Conservation (phyloP, 2,797 vertebrate species). For the Lithobates pipiens region DNA sequence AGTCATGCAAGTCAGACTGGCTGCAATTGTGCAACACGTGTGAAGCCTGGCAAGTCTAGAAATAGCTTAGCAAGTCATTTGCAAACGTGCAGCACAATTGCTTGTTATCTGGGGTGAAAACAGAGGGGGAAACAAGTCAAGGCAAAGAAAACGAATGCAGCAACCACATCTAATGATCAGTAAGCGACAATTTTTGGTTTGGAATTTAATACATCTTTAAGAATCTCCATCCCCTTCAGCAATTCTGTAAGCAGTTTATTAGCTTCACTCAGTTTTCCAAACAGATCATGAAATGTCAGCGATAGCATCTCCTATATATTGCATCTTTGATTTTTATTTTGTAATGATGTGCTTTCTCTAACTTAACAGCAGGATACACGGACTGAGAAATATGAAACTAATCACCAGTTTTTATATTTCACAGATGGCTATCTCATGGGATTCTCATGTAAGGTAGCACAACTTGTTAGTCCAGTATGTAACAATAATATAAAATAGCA, state of each 20-base stretch:
- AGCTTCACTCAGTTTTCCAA: constrained; percentile 34
- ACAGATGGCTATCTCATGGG: constrained; percentile 43
- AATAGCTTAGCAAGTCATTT: no score
- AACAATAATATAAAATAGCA: constrained; percentile 43
- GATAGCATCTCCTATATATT: constrained; percentile 24
- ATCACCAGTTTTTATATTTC: constrained; percentile 50
- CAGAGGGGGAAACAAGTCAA: no score
- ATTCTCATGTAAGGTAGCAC: constrained; percentile 35
- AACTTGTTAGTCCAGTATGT: constrained; percentile 55
- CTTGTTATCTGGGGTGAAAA: no score
- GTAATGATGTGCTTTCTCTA: constrained; percentile 41
- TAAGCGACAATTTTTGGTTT: no score
- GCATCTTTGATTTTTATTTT: constrained; percentile 41
- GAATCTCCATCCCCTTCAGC: neutral
- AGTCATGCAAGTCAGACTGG: no score
- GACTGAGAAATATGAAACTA: constrained; percentile 44
- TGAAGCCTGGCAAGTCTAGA: no score
- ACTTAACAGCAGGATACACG: constrained; percentile 27
- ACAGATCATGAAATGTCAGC: constrained; percentile 28
- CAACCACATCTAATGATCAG: no score
- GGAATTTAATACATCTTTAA: neutral
- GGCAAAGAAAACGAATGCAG: no score
- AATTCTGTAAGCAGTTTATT: constrained; percentile 23
- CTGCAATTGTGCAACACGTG: no score
- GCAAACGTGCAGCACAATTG: no score